Evolutionary conservation across 2,113 vertebrate genomes (phyloP).

Genomic region (Antennarius striatus): DNA sequence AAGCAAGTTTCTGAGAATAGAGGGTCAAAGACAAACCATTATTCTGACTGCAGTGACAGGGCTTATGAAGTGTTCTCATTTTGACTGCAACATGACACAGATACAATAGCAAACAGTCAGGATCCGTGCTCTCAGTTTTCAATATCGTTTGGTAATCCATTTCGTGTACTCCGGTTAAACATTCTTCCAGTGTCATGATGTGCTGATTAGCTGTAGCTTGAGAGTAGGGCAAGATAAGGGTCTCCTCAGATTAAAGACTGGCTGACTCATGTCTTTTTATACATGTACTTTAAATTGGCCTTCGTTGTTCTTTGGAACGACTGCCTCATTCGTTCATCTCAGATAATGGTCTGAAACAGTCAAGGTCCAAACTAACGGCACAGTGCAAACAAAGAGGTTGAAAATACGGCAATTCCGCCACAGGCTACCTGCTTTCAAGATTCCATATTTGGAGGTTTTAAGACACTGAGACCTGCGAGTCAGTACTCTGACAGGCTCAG

Average conservation of each 20-base stretch:
- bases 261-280: slow-evolving; percentile 35
- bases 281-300: slow-evolving; percentile 30
- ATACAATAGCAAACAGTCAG: neutral
- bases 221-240: slow-evolving; percentile 35
- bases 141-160: slow-evolving; percentile 16
- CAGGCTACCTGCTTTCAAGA: slow-evolving; percentile 49
- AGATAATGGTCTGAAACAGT: slow-evolving; percentile 66
- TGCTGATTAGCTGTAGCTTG: slow-evolving; percentile 20
- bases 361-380: slow-evolving; percentile 74
- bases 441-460: slow-evolving; percentile 77
- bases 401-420: slow-evolving; percentile 16
- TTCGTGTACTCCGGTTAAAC: neutral
- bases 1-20: no score
- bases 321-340: slow-evolving; percentile 55
- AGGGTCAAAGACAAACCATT: no score
- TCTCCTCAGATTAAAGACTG: slow-evolving; percentile 49
- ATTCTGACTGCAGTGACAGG: no score
- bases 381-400: slow-evolving; percentile 65
- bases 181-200: neutral
- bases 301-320: slow-evolving; percentile 44
- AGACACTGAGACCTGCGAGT: slow-evolving; percentile 40
- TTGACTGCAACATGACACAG: no score
- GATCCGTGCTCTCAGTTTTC: neutral
- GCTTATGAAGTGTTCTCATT: no score
- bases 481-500: neutral